Evolutionary conservation across 30 jellyfish, hydroid and myxozoan species (phyloP).

Genomic region (Nemopilema nomurai): DNA sequence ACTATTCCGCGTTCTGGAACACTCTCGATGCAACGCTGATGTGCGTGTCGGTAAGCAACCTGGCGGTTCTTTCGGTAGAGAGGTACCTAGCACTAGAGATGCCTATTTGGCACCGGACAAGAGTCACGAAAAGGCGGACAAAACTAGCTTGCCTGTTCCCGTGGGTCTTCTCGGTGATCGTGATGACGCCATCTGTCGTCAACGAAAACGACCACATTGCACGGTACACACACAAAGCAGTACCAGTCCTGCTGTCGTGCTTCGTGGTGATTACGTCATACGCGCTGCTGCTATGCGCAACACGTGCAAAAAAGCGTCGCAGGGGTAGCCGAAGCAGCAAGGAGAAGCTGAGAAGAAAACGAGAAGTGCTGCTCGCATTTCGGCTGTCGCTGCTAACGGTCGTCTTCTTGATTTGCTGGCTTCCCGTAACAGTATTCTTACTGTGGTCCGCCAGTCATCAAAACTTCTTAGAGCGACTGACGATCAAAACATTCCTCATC

Average conservation of each 20-base stretch:
- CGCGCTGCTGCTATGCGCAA: not conserved
- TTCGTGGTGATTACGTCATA: slow-evolving; percentile 12
- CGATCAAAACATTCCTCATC: not conserved
- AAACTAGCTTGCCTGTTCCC: slow-evolving; percentile 17
- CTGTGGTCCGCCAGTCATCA: slow-evolving; percentile 22
- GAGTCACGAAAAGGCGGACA: not conserved
- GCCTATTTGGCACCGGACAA: slow-evolving; percentile 30
- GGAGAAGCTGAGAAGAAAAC: not conserved
- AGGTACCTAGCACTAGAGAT: slow-evolving; percentile 31
- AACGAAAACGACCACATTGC: not conserved
- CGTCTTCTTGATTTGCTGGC: slow-evolving; percentile 33
- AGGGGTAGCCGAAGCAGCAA: not conserved
- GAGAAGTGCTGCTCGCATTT: slow-evolving; percentile 12
- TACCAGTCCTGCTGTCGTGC: slow-evolving; percentile 27
- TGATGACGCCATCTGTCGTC: slow-evolving; percentile 27
- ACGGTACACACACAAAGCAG: slow-evolving; percentile 27
- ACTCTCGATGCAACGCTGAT: slow-evolving; percentile 24
- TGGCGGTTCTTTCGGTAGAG: slow-evolving; percentile 37
- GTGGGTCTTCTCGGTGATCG: slow-evolving; percentile 15
- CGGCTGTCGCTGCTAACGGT: slow-evolving; percentile 37
- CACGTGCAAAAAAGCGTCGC: slow-evolving; percentile 2
- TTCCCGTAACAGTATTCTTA: slow-evolving; percentile 25
- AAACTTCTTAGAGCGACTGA: not conserved
- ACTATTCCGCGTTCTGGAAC: slow-evolving; percentile 8
- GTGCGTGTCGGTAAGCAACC: slow-evolving; percentile 18